Evolutionary conservation across 1,140 invertebrate genomes (phyloP).

Genomic region (Fragariocoptes setiger): DNA sequence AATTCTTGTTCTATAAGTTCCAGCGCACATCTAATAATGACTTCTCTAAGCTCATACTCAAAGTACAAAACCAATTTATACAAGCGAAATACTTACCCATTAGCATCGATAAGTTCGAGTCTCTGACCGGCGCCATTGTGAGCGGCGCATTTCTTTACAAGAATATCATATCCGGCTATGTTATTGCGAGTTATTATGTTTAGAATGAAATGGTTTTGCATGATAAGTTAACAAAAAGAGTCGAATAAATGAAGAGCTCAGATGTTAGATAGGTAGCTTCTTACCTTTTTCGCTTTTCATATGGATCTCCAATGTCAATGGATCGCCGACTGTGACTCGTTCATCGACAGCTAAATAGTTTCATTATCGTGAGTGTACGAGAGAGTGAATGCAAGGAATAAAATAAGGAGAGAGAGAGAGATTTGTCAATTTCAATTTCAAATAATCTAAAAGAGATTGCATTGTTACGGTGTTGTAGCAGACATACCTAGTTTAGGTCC

Average conservation of each 20-base stretch:
- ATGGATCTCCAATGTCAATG: constrained; percentile 60
- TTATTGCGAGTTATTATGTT: not conserved
- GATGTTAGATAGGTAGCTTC: constrained; percentile 3
- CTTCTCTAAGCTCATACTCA: too few relatives aligned
- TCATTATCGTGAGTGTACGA: too few relatives aligned
- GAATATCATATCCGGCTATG: constrained; percentile 80
- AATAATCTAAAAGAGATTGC: too few relatives aligned
- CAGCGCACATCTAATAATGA: too few relatives aligned
- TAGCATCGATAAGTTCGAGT: constrained; percentile 66
- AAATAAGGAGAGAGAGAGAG: too few relatives aligned
- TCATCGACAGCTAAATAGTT: constrained; percentile 23
- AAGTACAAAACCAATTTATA: too few relatives aligned
- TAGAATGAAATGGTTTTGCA: not conserved
- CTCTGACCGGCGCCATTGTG: constrained; percentile 68
- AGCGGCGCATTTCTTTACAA: constrained; percentile 76
- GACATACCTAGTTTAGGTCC: constrained; percentile 10
- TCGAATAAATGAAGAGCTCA: not conserved
- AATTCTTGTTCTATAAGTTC: too few relatives aligned
- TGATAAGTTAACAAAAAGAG: too few relatives aligned
- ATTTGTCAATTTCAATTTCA: too few relatives aligned
- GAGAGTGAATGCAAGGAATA: too few relatives aligned
- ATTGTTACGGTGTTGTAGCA: too few relatives aligned
- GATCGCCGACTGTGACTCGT: constrained; percentile 62
- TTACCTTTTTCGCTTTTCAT: constrained; percentile 71
- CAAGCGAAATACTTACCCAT: constrained; percentile 27